Evolutionary conservation across 2,113 vertebrate genomes (phyloP).

Genomic region (Pelusios castaneus): DNA sequence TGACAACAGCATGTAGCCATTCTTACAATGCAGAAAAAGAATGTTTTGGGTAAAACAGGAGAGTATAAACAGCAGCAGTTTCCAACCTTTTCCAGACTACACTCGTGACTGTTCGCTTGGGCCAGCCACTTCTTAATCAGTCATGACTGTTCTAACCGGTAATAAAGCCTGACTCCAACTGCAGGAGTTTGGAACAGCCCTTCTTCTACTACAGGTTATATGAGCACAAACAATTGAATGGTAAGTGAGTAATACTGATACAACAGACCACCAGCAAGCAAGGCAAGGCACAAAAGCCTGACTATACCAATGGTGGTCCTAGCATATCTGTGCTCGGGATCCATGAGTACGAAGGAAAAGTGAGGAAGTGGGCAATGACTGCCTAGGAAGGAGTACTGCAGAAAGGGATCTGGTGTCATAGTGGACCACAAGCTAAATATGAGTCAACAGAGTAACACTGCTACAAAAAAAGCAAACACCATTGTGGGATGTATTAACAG

Average conservation of each 20-base stretch:
- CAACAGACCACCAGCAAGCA: neutral
- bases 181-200: neutral
- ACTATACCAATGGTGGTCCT: neutral
- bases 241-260: neutral
- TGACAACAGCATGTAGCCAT: neutral
- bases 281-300: neutral
- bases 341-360: neutral
- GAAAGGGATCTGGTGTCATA: too few species aligned
- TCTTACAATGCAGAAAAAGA: neutral
- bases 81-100: constrained; percentile 1
- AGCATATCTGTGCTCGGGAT: rapidly evolving
- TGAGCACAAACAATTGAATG: neutral
- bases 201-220: neutral
- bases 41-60: neutral
- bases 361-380: neutral
- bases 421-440: too few species aligned
- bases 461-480: too few species aligned
- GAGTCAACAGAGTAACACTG: too few species aligned
- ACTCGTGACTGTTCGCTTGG: neutral
- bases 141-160: neutral
- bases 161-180: neutral
- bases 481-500: too few species aligned
- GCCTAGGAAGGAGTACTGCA: too few species aligned
- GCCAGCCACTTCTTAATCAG: neutral
- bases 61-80: neutral